Evolutionary conservation across 2,888 invertebrate genomes (phyloP), one percentile per base, ranked within the genome.

Genomic region (Cataglyphis cursor): DNA sequence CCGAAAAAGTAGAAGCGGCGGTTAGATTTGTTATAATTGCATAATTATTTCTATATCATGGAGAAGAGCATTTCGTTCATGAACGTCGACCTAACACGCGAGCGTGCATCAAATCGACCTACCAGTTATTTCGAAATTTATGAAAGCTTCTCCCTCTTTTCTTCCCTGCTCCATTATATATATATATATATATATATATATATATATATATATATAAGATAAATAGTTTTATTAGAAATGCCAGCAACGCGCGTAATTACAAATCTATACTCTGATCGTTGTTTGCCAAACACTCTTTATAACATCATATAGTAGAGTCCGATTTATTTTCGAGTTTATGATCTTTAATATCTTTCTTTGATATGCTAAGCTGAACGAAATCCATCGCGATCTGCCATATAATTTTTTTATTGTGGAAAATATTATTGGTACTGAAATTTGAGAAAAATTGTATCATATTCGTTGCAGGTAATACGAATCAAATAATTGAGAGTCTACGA

Each of bases 1-100:
- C 44, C 59, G 72, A 35, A 57, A 78, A 78, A 70, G 54, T 78
- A 44, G 6, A 38, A 15, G 57, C 44, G 41, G 54, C 48, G 48
- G 44, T 65, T 41, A 59, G 70, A 78, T 78, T 78, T 57, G 57
- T 78, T 78, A 70, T 78, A 76, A 66, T 66, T 76, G 54, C 54
- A 57, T 76, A 72, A 78, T 78, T 31, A 80, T 80, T 72, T 80
- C 72, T 44, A 80, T 12, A 35, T 59, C 72, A 59, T 70, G 44
- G 41, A 80, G 72, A 44, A n/a, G 51, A 48, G 59, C 24, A 48
- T 72, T 72, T 78, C 59, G 57, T 70, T 59, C 57, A 59, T 44
- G 59, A 59, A 78, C 57, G 44, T 59, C 59, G 44, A 44, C 21
- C 72, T 35, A 48, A 44, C 78, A 80, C 78, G 78, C 78, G 72